These are phyloP conservation scores for Polydrusus pterygomalis DNA, from an alignment of 2,888 invertebrate genomes.

Conservation along the genomic window DNA sequence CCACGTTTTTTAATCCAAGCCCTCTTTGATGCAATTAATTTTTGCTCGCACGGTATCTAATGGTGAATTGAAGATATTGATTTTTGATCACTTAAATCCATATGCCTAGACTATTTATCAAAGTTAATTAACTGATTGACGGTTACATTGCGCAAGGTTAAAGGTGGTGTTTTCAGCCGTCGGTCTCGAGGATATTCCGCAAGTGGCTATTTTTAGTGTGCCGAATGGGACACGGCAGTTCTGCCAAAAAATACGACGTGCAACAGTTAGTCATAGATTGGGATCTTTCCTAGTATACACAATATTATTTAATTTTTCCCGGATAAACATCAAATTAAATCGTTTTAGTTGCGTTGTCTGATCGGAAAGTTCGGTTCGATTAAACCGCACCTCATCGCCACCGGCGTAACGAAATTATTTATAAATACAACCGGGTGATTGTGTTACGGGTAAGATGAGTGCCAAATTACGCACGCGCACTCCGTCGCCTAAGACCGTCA, in stretches of 20 bases:
- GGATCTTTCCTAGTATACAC: slow-evolving; percentile 63
- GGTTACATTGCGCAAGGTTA: slow-evolving; percentile 61
- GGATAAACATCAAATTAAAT: slow-evolving; percentile 16
- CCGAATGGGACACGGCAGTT: slow-evolving; percentile 53
- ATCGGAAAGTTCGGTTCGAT: slow-evolving; percentile 19
- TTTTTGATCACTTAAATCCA: slow-evolving; percentile 11
- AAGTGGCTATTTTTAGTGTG: slow-evolving; percentile 67
- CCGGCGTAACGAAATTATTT: slow-evolving; percentile 42
- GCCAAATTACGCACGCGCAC: slow-evolving; percentile 78
- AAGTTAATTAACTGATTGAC: slow-evolving; percentile 53
- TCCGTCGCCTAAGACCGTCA: slow-evolving; percentile 79
- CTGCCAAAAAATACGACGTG: slow-evolving; percentile 67
- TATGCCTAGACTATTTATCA: slow-evolving; percentile 38
- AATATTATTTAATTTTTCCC: slow-evolving; percentile 48
- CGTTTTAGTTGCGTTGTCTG: slow-evolving; percentile 28
- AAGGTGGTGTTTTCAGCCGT: slow-evolving; percentile 62
- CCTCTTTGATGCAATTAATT: too few species aligned
- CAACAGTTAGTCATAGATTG: slow-evolving; percentile 68
- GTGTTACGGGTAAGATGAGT: slow-evolving; percentile 69
- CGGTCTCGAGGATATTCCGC: slow-evolving; percentile 61
- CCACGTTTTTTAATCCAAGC: too few species aligned
- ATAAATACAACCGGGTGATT: slow-evolving; percentile 41
- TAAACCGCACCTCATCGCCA: slow-evolving; percentile 27
- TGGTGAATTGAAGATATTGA: slow-evolving; percentile 1
- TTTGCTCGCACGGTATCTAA: too few species aligned